Evolutionary conservation across 30 jellyfish, hydroid and myxozoan genomes (phyloP).

Genomic region (Hydractinia symbiolongicarpus): DNA sequence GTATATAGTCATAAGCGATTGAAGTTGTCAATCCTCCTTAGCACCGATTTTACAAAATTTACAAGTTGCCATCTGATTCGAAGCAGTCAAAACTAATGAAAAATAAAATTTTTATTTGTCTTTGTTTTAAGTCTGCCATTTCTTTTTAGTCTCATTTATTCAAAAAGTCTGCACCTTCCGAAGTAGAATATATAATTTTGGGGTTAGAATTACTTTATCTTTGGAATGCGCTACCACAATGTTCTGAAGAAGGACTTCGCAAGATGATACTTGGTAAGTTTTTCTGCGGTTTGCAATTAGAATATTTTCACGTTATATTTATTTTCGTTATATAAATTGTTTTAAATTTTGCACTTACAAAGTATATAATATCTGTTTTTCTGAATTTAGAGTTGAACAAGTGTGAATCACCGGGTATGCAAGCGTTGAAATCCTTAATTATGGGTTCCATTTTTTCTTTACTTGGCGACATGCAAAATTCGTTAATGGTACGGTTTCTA

Average conservation of each 20-base stretch:
- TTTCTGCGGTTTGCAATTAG: background rate
- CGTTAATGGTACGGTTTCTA: slow-evolving; percentile 46
- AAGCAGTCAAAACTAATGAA: background rate
- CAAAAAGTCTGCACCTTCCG: slow-evolving; percentile 62
- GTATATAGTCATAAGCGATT: too few relatives aligned
- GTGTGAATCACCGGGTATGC: slow-evolving; percentile 52
- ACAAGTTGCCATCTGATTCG: too few relatives aligned
- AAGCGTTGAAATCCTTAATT: slow-evolving; percentile 64
- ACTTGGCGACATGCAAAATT: slow-evolving; percentile 42
- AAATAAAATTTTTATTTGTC: background rate
- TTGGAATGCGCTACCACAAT: slow-evolving; percentile 85
- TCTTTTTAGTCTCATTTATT: slow-evolving; percentile 52
- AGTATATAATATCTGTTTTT: background rate
- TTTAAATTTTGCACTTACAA: background rate
- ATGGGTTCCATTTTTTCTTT: slow-evolving; percentile 67
- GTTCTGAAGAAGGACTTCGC: slow-evolving; percentile 39
- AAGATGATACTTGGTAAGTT: slow-evolving; percentile 59
- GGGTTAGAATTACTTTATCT: slow-evolving; percentile 60
- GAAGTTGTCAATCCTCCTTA: too few relatives aligned
- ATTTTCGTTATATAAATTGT: too few relatives aligned
- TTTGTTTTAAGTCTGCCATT: background rate
- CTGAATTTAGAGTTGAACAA: slow-evolving; percentile 45
- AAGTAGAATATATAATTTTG: slow-evolving; percentile 48
- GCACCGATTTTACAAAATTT: too few relatives aligned
- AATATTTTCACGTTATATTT: background rate